Evolutionary conservation across 1,140 invertebrate species (phyloP).

Genomic region (Cydia pomonella): DNA sequence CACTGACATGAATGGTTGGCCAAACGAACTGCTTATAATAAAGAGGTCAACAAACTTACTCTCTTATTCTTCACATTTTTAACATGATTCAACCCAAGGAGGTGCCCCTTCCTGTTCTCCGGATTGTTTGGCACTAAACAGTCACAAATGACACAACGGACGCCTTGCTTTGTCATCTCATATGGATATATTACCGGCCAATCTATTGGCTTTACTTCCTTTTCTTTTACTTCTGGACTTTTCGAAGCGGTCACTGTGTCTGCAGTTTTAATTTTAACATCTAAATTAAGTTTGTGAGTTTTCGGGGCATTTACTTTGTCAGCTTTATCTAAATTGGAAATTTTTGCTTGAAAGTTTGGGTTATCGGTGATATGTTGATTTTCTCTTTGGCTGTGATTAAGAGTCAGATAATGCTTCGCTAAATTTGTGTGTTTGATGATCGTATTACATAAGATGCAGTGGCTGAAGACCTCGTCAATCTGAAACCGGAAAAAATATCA

Average conservation of each 20-base stretch:
- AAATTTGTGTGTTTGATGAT: not conserved
- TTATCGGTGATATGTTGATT: not conserved
- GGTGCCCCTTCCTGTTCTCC: not conserved
- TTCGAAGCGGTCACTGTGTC: not conserved
- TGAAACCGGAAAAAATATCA: not conserved
- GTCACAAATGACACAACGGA: not conserved
- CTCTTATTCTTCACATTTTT: not conserved
- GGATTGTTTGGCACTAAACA: not conserved
- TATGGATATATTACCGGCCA: conserved; percentile 3
- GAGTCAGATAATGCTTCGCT: not conserved
- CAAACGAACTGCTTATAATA: not conserved
- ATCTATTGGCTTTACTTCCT: not conserved
- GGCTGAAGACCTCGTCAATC: not conserved
- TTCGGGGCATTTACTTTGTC: not conserved
- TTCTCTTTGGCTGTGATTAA: not conserved
- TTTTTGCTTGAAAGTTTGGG: not conserved
- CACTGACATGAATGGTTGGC: not conserved
- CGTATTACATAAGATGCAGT: not conserved
- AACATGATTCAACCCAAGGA: not conserved
- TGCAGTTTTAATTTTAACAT: not conserved
- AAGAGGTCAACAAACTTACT: not conserved
- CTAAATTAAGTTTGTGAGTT: not conserved
- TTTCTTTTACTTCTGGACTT: not conserved
- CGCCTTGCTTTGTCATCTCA: not conserved
- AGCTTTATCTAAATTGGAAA: not conserved